phyloP scores from a whole-genome alignment of 1,140 invertebrate species.

The Meteorus sp. region DNA sequence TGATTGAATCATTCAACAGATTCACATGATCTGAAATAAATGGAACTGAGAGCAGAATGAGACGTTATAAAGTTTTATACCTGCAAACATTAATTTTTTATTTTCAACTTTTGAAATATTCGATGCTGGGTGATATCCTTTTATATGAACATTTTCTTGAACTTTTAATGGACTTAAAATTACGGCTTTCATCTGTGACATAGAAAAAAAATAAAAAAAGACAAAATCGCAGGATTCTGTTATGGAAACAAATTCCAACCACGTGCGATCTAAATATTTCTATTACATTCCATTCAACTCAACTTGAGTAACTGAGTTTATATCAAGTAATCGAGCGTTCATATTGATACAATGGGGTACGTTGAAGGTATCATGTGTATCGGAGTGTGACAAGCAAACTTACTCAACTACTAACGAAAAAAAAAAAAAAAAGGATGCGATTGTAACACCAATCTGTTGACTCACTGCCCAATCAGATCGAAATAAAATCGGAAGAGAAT shows the following conservation, averaged over 20 bases:
- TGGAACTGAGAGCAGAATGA: background rate
- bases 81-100: conserved; percentile 9
- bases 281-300: background rate
- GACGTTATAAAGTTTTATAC: conserved; percentile 11
- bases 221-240: no score
- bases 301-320: background rate
- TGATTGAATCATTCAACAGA: no score
- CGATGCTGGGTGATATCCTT: conserved; percentile 10
- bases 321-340: background rate
- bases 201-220: background rate
- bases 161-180: no score
- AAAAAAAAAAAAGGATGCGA: conserved; percentile 15
- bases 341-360: background rate
- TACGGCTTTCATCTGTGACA: no score
- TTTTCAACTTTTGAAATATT: conserved; percentile 13
- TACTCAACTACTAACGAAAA: conserved; percentile 4
- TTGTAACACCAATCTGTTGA: conserved; percentile 20
- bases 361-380: background rate
- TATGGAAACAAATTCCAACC: background rate
- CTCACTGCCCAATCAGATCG: conserved; percentile 20
- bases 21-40: no score
- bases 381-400: background rate
- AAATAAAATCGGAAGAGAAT: conserved; percentile 4
- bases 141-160: conserved; percentile 19
- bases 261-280: background rate